phyloP scores from a whole-genome alignment of 1,140 invertebrate genomes.

The Macrostomum lignano region DNA sequence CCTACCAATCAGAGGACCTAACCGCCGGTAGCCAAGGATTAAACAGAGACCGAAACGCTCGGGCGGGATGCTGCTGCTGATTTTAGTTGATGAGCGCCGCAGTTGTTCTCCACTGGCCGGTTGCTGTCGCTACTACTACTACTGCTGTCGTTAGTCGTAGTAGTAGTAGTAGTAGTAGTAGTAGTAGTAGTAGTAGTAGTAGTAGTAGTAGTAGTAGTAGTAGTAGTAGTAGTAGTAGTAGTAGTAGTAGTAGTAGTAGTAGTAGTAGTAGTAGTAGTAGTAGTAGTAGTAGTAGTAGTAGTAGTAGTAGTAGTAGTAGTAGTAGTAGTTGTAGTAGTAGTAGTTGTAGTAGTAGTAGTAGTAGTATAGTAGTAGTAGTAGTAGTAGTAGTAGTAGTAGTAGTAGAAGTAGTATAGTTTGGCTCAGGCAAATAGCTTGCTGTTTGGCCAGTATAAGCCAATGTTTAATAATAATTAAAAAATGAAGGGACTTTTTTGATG shows the following conservation, averaged over 20 bases:
- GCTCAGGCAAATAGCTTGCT: too few relatives aligned
- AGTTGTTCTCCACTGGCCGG: too few relatives aligned
- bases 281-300: slow-evolving; percentile 2
- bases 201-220: slow-evolving; percentile 5
- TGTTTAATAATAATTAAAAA: too few relatives aligned
- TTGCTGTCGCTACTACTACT: too few relatives aligned
- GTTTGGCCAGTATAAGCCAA: too few relatives aligned
- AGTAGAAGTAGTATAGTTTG: slow-evolving; percentile 2
- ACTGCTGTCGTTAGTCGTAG: too few relatives aligned
- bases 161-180: background rate
- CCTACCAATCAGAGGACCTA: too few relatives aligned
- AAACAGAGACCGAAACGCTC: too few relatives aligned
- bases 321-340: slow-evolving; percentile 1
- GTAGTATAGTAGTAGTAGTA: slow-evolving; percentile 1
- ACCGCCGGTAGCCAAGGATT: too few relatives aligned
- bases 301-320: slow-evolving; percentile 2
- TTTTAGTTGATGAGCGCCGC: too few relatives aligned
- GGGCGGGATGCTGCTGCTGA: too few relatives aligned
- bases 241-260: slow-evolving; percentile 2
- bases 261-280: slow-evolving; percentile 2
- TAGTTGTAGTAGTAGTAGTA: slow-evolving; percentile 1
- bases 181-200: slow-evolving; percentile 1
- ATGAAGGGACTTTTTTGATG: too few relatives aligned
- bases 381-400: slow-evolving; percentile 1
- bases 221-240: slow-evolving; percentile 5